phyloP scores from a whole-genome alignment of 1,140 invertebrate species.

The Bombus consobrinus region DNA sequence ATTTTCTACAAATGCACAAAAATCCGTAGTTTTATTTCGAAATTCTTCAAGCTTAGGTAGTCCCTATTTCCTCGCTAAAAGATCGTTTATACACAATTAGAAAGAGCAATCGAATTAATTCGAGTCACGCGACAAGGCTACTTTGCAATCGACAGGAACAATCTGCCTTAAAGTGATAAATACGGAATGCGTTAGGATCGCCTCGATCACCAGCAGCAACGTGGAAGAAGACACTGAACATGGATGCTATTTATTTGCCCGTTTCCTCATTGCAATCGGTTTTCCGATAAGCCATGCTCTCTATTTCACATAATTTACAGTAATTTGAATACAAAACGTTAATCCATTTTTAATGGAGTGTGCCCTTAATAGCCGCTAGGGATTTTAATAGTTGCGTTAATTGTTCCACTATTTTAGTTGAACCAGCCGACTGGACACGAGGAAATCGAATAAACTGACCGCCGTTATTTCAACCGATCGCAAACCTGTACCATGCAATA shows the following conservation, averaged over 20 bases:
- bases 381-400: conserved; percentile 52
- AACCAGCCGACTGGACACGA: neutral
- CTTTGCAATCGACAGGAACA: neutral
- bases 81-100: neutral
- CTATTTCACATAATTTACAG: conserved; percentile 42
- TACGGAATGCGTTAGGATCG: neutral
- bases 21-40: no score
- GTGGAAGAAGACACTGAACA: conserved; percentile 6
- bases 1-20: no score
- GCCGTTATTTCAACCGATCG: conserved; percentile 11
- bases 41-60: no score
- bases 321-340: conserved; percentile 44
- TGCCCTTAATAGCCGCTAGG: conserved; percentile 40
- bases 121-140: neutral
- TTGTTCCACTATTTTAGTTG: conserved; percentile 45
- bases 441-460: conserved; percentile 20
- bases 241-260: conserved; percentile 21
- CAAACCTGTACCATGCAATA: neutral
- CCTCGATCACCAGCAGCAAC: neutral
- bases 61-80: no score
- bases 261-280: conserved; percentile 11
- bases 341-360: conserved; percentile 51
- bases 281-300: conserved; percentile 44
- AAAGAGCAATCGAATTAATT: neutral
- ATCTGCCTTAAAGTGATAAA: neutral